phyloP scores from a whole-genome alignment of 2,113 vertebrate species.

The Dromaius novaehollandiae region DNA sequence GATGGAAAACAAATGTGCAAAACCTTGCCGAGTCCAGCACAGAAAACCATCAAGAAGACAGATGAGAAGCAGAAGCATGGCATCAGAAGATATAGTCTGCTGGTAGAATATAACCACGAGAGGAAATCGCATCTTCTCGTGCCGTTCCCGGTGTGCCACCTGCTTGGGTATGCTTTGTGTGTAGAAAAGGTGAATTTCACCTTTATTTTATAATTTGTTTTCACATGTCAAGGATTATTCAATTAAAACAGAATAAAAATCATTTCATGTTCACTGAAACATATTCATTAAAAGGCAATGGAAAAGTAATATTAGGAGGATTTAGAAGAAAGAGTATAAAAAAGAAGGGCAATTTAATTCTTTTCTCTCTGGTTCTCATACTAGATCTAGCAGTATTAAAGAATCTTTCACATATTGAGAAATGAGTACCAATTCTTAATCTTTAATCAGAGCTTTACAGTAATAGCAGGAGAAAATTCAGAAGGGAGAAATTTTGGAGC shows the following conservation, averaged over 20 bases:
- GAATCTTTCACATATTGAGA: neutral
- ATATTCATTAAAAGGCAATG: neutral
- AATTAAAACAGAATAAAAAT: neutral
- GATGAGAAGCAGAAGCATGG: neutral
- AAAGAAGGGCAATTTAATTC: neutral
- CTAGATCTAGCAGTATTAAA: neutral
- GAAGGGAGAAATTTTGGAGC: neutral
- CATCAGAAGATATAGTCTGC: neutral
- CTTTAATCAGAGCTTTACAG: neutral
- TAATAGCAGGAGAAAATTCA: neutral
- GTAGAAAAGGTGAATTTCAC: neutral
- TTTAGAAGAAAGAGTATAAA: neutral
- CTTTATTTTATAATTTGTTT: neutral
- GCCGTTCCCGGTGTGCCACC: neutral
- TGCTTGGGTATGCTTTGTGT: neutral
- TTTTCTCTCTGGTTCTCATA: neutral
- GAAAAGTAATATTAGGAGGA: neutral
- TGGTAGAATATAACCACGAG: accelerated
- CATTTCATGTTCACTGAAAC: neutral
- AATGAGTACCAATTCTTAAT: neutral
- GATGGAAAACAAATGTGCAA: accelerated
- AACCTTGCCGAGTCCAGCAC: neutral
- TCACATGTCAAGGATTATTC: neutral
- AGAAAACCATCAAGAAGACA: neutral
- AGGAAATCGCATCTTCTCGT: neutral